These are phyloP conservation scores for Thunnus thynnus DNA, from an alignment of 2,113 vertebrate species.

Conservation along the genomic window DNA sequence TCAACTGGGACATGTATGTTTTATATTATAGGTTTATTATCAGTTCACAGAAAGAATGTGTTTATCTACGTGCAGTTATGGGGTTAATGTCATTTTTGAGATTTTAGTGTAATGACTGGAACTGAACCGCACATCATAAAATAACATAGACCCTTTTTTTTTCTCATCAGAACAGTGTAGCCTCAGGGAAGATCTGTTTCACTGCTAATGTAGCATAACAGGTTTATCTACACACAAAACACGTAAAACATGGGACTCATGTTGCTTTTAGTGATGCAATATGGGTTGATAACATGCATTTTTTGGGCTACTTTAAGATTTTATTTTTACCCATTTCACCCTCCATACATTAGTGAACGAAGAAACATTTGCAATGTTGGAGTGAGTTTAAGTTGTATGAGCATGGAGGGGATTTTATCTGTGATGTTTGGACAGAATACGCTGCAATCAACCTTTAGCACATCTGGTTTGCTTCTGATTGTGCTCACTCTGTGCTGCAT, in stretches of 20 bases:
- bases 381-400: not conserved
- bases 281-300: not conserved
- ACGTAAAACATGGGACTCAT: not conserved
- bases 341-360: not conserved
- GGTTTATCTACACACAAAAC: conserved; percentile 20
- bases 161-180: conserved; percentile 6
- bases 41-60: no score
- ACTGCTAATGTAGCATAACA: not conserved
- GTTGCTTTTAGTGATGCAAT: not conserved
- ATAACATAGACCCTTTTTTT: not conserved
- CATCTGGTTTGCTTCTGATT: conserved; percentile 53
- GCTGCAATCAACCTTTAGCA: conserved; percentile 28
- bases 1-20: not conserved
- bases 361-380: not conserved
- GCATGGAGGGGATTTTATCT: conserved; percentile 6
- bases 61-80: no score
- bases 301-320: not conserved
- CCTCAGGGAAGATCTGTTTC: conserved; percentile 8
- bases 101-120: not conserved
- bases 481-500: conserved; percentile 4
- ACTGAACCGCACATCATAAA: not conserved
- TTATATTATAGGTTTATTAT: no score
- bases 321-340: not conserved
- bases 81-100: no score
- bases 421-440: conserved; percentile 17